Percentiles rank a stretch among this genome's conserved stretches.
Conservation (phyloP, 1,140 invertebrate genomes). For the Tribolium castaneum region DNA sequence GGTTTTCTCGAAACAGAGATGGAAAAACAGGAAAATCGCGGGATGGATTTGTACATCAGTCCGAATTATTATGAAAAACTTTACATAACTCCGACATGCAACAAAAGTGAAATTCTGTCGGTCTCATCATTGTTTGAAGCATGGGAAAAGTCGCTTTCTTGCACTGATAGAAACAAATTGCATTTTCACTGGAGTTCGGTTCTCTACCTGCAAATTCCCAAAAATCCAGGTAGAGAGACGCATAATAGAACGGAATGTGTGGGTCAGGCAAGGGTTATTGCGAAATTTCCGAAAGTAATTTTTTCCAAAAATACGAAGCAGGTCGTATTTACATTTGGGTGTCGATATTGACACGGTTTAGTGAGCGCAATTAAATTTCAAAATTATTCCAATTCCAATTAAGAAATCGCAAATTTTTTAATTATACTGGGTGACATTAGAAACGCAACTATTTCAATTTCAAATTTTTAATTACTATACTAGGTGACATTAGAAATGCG, state of each 20-base stretch:
- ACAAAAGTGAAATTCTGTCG: neutral
- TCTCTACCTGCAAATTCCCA: neutral
- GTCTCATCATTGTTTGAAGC: conserved; percentile 9
- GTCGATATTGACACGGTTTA: neutral
- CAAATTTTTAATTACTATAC: too few species aligned
- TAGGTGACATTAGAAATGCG: too few species aligned
- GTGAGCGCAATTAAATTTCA: neutral
- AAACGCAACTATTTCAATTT: too few species aligned
- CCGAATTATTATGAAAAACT: neutral
- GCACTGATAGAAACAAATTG: neutral
- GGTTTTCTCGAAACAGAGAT: neutral
- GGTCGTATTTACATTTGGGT: neutral
- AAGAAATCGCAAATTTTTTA: neutral
- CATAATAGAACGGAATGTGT: neutral
- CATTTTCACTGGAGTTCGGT: neutral
- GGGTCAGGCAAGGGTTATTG: neutral
- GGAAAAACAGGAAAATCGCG: neutral
- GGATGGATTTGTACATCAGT: neutral
- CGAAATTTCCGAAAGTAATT: neutral
- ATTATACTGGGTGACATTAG: too few species aligned
- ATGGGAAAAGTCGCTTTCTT: conserved; percentile 3
- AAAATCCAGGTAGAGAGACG: neutral
- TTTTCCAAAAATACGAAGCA: neutral
- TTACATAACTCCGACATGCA: neutral
- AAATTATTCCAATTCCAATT: neutral